Conservation (phyloP, 2,888 invertebrate species). For the Neria commutata region DNA sequence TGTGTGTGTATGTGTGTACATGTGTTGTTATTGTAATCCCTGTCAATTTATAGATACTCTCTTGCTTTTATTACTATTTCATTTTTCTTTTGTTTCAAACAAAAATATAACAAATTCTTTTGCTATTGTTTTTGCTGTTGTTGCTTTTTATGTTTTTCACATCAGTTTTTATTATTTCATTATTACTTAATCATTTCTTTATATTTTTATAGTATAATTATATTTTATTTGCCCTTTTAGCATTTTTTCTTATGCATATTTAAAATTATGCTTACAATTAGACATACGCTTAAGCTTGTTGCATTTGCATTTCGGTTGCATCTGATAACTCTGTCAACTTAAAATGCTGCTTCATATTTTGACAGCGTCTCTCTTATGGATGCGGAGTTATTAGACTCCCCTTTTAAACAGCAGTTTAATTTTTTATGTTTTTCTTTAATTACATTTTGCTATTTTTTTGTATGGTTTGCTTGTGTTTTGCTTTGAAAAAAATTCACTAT, state of each 20-base stretch:
- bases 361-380: too few species aligned
- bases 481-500: slow-evolving; percentile 41
- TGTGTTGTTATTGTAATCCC: slow-evolving; percentile 44
- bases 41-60: slow-evolving; percentile 42
- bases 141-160: neutral
- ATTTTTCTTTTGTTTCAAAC: slow-evolving; percentile 8
- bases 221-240: neutral
- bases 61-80: neutral
- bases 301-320: neutral
- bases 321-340: slow-evolving; percentile 22
- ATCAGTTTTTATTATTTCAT: neutral
- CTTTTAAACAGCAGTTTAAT: slow-evolving; percentile 13
- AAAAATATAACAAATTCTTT: slow-evolving; percentile 21
- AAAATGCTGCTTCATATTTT: slow-evolving; percentile 25
- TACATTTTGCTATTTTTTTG: slow-evolving; percentile 6
- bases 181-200: neutral
- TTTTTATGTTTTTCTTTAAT: slow-evolving; percentile 1
- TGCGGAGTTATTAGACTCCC: slow-evolving; percentile 15
- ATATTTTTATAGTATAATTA: neutral
- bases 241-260: slow-evolving; percentile 29
- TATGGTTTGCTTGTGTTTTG: slow-evolving; percentile 24
- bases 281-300: too few species aligned
- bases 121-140: neutral
- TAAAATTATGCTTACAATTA: slow-evolving; percentile 6
- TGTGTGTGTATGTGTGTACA: slow-evolving; percentile 19